These are phyloP conservation scores for Phoxinus phoxinus DNA, from an alignment of 2,113 vertebrate genomes.

Conservation along the genomic window DNA sequence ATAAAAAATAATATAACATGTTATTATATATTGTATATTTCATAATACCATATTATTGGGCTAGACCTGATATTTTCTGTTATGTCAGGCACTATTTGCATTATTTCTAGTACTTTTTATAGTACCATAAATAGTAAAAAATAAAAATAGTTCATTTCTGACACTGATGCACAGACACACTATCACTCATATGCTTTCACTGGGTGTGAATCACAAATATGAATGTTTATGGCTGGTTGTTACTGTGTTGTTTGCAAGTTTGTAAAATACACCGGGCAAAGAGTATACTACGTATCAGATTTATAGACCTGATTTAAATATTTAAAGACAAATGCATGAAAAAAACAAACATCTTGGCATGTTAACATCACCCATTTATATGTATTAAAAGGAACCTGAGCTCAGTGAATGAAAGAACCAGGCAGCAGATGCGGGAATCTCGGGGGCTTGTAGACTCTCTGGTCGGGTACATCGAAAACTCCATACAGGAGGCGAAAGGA, in stretches of 20 bases:
- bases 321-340: neutral
- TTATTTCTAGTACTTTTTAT: too few species aligned
- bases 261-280: neutral
- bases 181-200: neutral
- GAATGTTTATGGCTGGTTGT: neutral
- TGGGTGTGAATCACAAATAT: neutral
- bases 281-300: neutral
- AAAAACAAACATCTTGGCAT: neutral
- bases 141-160: neutral
- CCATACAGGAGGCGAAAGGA: conserved; percentile 82
- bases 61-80: neutral
- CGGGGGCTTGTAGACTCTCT: conserved; percentile 89
- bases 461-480: conserved; percentile 85
- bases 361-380: conserved; percentile 5
- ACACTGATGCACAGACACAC: neutral
- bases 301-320: neutral
- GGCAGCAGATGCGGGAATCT: conserved; percentile 92
- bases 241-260: neutral
- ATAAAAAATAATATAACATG: neutral
- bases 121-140: neutral
- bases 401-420: conserved; percentile 90
- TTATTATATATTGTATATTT: neutral
- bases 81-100: neutral
- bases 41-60: neutral
- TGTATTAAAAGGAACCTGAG: conserved; percentile 86